These are phyloP conservation scores for Etheostoma perlongum DNA, from an alignment of 2,797 vertebrate species.

Conservation along the genomic window DNA sequence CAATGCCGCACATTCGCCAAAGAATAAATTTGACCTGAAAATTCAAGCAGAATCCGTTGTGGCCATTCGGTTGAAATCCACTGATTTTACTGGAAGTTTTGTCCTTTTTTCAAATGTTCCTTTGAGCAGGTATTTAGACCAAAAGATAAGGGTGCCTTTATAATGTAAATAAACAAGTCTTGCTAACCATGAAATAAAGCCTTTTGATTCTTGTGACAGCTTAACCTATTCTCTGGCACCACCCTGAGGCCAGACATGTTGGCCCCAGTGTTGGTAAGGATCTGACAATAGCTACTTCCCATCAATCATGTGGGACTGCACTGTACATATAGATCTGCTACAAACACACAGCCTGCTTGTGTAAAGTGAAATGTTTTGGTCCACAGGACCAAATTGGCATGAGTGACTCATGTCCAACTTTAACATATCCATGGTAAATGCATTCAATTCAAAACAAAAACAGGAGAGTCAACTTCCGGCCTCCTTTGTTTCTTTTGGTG, in stretches of 20 bases:
- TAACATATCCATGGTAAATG: conserved; percentile 22
- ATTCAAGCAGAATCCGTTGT: background rate
- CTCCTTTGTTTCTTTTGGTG: conserved; percentile 61
- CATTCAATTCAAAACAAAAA: conserved; percentile 38
- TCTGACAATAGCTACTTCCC: background rate
- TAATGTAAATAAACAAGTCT: too few relatives aligned
- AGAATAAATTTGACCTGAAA: too few relatives aligned
- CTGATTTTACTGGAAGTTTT: background rate
- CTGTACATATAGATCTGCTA: background rate
- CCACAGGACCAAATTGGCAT: background rate
- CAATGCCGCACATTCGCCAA: background rate
- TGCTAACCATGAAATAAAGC: background rate
- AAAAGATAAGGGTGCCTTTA: background rate
- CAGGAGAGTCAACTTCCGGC: conserved; percentile 55
- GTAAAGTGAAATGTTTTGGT: background rate
- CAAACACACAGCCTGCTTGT: background rate
- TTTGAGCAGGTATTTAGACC: background rate
- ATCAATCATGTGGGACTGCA: background rate
- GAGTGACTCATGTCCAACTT: background rate
- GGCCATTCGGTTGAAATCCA: background rate
- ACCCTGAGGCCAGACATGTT: background rate
- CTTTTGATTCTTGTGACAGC: background rate
- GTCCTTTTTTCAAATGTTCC: background rate
- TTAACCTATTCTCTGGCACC: too few relatives aligned
- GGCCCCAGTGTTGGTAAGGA: too few relatives aligned